A percentile compares a stretch with the other conserved stretches of the same genome.
Evolutionary conservation across 2,797 vertebrate genomes (phyloP).

Genomic region (Pristis pectinata): DNA sequence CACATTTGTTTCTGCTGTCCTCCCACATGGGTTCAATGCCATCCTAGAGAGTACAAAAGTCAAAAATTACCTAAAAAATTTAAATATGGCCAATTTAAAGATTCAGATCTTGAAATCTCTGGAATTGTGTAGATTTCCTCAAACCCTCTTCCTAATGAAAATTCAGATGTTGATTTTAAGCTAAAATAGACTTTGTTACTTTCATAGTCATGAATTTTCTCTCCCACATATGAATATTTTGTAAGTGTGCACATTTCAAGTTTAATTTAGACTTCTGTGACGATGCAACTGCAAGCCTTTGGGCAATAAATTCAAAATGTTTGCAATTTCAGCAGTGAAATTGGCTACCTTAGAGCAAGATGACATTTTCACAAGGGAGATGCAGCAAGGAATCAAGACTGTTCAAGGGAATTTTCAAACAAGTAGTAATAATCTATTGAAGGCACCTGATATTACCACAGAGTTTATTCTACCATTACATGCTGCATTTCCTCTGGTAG

Average conservation of each 20-base stretch:
- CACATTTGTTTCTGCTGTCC: slow-evolving; percentile 68
- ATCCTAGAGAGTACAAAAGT: slow-evolving; percentile 52
- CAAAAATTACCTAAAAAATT: not conserved
- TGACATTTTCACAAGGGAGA: not conserved
- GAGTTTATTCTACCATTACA: not conserved
- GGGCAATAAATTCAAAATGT: not conserved
- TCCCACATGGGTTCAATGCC: slow-evolving; percentile 82
- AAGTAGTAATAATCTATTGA: not conserved
- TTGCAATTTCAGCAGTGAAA: not conserved
- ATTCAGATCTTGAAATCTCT: not conserved
- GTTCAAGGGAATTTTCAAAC: not conserved
- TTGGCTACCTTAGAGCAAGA: not conserved
- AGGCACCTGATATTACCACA: not conserved
- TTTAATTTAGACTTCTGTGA: not conserved
- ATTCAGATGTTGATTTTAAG: not conserved
- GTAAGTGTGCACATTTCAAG: not conserved
- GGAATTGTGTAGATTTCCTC: not conserved
- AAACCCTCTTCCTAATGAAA: not conserved
- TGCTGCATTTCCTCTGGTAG: not conserved
- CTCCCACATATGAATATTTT: not conserved
- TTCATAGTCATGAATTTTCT: not conserved
- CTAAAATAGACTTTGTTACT: not conserved
- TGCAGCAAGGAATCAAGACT: not conserved
- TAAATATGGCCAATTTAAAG: not conserved
- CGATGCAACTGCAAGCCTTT: not conserved